phyloP scores from a whole-genome alignment of 2,113 vertebrate genomes.

The Peromyscus californicus region DNA sequence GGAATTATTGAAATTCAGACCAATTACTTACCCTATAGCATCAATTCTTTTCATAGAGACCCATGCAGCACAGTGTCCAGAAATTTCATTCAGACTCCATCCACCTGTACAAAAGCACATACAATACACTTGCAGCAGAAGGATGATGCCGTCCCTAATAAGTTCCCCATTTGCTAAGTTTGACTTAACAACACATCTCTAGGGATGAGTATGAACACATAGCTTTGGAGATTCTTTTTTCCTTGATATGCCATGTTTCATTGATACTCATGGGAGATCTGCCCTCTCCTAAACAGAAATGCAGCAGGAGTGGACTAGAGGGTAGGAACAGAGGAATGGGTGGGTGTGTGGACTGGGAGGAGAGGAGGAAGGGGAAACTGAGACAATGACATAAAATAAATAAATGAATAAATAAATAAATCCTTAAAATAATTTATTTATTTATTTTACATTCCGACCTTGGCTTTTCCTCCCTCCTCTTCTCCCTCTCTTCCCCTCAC shows the following conservation, averaged over 20 bases:
- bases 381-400: not conserved
- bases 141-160: not conserved
- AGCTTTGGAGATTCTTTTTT: conserved; percentile 17
- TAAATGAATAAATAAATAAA: not conserved
- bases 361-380: not conserved
- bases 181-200: conserved; percentile 31
- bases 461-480: not conserved
- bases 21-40: not conserved
- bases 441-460: not conserved
- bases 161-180: conserved; percentile 46
- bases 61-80: not conserved
- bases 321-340: not conserved
- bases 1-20: not conserved
- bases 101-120: not conserved
- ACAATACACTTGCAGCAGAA: conserved; percentile 8
- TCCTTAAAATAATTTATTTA: not conserved
- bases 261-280: not conserved
- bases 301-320: not conserved
- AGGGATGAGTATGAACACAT: not conserved
- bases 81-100: not conserved
- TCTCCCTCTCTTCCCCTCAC: not conserved
- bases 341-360: not conserved
- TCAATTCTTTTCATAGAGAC: not conserved
- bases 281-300: not conserved
- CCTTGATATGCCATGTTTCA: not conserved